Evolutionary conservation across 2,888 invertebrate species (phyloP), one percentile per base, ranked within the genome.

Genomic region (Liposcelis brunnea): DNA sequence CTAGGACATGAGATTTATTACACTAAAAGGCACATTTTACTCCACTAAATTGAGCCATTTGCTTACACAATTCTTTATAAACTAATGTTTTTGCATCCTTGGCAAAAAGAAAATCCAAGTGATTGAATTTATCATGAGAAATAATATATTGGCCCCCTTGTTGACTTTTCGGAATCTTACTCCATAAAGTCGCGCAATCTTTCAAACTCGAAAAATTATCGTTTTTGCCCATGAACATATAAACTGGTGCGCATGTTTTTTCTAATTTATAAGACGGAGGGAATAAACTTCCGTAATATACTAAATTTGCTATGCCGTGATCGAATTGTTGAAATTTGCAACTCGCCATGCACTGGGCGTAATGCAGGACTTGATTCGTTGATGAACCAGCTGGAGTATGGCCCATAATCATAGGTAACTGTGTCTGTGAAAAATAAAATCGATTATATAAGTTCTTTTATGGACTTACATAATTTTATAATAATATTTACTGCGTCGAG

Each of bases 311-410:
- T 1, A 61, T 15, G 0, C 67, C 73, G 53, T 63, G 65, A 55
- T 75, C 68, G 47, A 58, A 74, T 53, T 65, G 65, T 44, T 67
- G 59, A 53, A 68, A 68, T 19, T 56, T 50, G 11, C 54, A n/a
- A n/a, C n/a, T n/a, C n/a, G n/a, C n/a, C 36, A 44, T 33, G 5
- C 14, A 35, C 34, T 86, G 86, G 0, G 67, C 75, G 56, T 72
- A 85, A 59, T 87, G 86, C 4, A 74, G 63, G 6, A 84, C 58
- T 58, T 83, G 81, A 54, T 72, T 71, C 1, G 74, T 70, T 1
- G 83, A 69, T 0, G 76, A 67, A 2, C 83, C 82, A 1, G 81
- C 79, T 1, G 83, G 82, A 0, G 69, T 61, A 52, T 80, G 78
- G 0, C 71, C 72, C n/a, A 77, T 54, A 46, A 78, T 73, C 0